Percentiles rank a stretch among this genome's conserved stretches.
phyloP scores from a whole-genome alignment of 2,888 invertebrate genomes.

The Julus scandinavius region DNA sequence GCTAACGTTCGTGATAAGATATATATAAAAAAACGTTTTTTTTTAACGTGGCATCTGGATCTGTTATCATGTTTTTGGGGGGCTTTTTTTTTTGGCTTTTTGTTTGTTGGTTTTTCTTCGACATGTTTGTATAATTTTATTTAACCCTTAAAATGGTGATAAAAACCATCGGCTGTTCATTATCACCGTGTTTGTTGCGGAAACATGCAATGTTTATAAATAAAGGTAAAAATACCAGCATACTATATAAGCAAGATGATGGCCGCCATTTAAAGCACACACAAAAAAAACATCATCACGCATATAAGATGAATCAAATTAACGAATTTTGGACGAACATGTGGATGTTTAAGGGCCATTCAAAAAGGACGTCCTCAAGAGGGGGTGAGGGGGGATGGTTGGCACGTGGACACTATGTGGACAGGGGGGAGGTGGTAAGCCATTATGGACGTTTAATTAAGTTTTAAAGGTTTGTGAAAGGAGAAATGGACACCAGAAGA shows the following conservation, averaged over 20 bases:
- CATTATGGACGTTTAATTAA: too few species aligned
- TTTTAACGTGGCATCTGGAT: neutral
- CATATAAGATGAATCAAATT: neutral
- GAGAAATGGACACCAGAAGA: too few species aligned
- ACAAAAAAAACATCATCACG: neutral
- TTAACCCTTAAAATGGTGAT: slow-evolving; percentile 13
- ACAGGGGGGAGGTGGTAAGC: too few species aligned
- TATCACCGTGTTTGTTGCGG: slow-evolving; percentile 2
- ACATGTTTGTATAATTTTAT: slow-evolving; percentile 1
- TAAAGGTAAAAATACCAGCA: neutral
- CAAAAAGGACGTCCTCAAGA: too few species aligned
- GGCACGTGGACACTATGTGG: too few species aligned
- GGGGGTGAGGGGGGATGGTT: too few species aligned
- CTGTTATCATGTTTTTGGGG: neutral
- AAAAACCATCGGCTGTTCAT: slow-evolving; percentile 10
- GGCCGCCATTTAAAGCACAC: neutral
- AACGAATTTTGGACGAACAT: too few species aligned
- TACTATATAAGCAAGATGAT: neutral
- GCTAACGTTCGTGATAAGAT: neutral
- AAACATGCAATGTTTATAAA: slow-evolving; percentile 23
- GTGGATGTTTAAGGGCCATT: too few species aligned
- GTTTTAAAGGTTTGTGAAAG: too few species aligned
- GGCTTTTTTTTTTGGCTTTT: neutral
- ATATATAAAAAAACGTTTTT: neutral
- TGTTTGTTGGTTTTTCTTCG: neutral